A percentile compares a stretch with the other conserved stretches of the same genome.
These are phyloP conservation scores for Mionectes olivaceus DNA, from an alignment of 2,797 vertebrate species.

Conservation along the genomic window DNA sequence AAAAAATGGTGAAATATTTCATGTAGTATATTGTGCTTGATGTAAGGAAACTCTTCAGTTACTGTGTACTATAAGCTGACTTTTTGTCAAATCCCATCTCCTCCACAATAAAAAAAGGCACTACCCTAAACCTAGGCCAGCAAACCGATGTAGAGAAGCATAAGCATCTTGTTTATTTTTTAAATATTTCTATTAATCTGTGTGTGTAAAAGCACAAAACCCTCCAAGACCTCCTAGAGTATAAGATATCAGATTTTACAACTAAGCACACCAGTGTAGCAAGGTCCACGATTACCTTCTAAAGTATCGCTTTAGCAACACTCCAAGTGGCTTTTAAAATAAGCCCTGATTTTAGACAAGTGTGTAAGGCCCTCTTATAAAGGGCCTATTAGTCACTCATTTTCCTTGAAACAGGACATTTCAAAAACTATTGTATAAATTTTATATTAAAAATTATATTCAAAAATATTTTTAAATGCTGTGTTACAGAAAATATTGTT, in stretches of 20 bases:
- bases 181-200: not conserved
- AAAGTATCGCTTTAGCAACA: not conserved
- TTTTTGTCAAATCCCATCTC: not conserved
- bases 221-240: not conserved
- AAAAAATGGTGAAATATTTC: rapidly evolving
- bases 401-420: not conserved
- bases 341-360: not conserved
- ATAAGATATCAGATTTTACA: not conserved
- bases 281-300: not conserved
- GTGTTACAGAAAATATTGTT: not conserved
- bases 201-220: not conserved
- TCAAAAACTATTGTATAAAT: not conserved
- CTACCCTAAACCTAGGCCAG: not conserved
- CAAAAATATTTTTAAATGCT: not conserved
- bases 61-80: not conserved
- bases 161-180: not conserved
- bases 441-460: not conserved
- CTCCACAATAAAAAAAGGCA: not conserved
- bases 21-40: rapidly evolving
- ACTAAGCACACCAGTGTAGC: not conserved
- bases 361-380: not conserved
- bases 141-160: not conserved
- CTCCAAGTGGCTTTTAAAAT: not conserved
- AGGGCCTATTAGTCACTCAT: not conserved
- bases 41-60: not conserved